Base-by-base conservation (phyloP, 1,140 invertebrate species). In the Augochlora pura region DNA sequence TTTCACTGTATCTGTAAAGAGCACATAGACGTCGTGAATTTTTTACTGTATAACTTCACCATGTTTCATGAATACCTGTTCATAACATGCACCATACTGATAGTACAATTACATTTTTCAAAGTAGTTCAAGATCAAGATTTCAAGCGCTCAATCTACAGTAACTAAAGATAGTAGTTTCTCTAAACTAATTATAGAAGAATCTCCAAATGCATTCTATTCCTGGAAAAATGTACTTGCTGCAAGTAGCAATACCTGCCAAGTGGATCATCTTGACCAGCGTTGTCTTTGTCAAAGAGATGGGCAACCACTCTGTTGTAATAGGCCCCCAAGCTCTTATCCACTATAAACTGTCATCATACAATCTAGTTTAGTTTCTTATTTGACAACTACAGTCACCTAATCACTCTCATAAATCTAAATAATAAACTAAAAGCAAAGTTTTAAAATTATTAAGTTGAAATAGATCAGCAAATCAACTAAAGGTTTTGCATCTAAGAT, bases 261-360 rank as follows among this genome's bases (percentile, higher is more conserved):
- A 97, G 95, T 87, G 94, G 94, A 92, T 97, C 96, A 92, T 97
- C 96, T 90, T 94, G 93, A 88, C 95, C 95, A 88, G 95, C 94
- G 89, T 95, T 95, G 94, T 97, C 96, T 96, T 96, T 96, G 94
- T 97, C 96, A 95, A 94, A 97, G 86, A 96, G 94, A 83, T 94
- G 93, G 86, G 87, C 82, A 85, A 90, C 82, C 88, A 93, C 83
- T 77, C 85, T 88, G 88, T 86, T 88, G 88, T 89, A 84, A 74
- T 12, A 76, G 77, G 87, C 83, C 83, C 90, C 91, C 77, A 87
- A 90, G 76, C 88, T 83, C 85, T 91, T 88, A 82, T 93, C 90
- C 91, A 94, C 90, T 89, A 92, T 88, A 90, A 93, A 93, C 93
- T 93, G 90, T 84, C 87, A 92, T 88, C 84, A 93, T 54, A 91